phyloP scores from a whole-genome alignment of 1,140 invertebrate species.

The Harlomillsia oculata region DNA sequence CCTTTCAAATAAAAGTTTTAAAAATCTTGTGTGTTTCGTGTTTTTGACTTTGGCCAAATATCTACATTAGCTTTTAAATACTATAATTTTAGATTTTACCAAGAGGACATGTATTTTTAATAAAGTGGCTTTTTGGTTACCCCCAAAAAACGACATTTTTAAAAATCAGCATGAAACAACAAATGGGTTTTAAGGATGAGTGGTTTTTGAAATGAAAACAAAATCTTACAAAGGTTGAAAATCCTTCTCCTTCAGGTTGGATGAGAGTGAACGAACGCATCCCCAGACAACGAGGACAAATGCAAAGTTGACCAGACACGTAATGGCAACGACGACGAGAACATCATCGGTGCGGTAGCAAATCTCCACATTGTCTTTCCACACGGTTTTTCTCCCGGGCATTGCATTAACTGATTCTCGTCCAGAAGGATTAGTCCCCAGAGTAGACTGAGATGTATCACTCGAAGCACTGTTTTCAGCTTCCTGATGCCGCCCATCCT shows the following conservation, averaged over 20 bases:
- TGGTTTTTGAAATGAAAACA: not conserved
- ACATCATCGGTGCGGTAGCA: constrained; percentile 34
- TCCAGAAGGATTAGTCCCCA: not conserved
- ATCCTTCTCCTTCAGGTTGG: constrained; percentile 25
- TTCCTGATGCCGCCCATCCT: not conserved
- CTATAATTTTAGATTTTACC: no score
- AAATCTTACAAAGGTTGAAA: constrained; percentile 34
- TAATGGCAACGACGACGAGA: constrained; percentile 33
- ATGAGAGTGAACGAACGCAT: constrained; percentile 21
- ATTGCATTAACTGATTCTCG: not conserved
- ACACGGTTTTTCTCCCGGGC: constrained; percentile 5
- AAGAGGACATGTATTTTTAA: no score
- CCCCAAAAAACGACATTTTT: no score
- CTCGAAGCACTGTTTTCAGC: no score
- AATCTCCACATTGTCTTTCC: constrained; percentile 17
- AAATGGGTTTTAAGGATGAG: not conserved
- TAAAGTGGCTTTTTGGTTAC: no score
- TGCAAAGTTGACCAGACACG: constrained; percentile 33
- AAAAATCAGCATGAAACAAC: not conserved
- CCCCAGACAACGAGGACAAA: constrained; percentile 32
- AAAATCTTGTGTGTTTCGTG: no score
- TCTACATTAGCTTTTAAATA: no score
- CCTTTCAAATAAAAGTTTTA: no score
- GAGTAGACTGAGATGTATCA: no score
- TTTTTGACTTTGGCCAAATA: no score